Evolutionary conservation across 1,140 invertebrate species (phyloP).

Genomic region (Berghia stephanieae): DNA sequence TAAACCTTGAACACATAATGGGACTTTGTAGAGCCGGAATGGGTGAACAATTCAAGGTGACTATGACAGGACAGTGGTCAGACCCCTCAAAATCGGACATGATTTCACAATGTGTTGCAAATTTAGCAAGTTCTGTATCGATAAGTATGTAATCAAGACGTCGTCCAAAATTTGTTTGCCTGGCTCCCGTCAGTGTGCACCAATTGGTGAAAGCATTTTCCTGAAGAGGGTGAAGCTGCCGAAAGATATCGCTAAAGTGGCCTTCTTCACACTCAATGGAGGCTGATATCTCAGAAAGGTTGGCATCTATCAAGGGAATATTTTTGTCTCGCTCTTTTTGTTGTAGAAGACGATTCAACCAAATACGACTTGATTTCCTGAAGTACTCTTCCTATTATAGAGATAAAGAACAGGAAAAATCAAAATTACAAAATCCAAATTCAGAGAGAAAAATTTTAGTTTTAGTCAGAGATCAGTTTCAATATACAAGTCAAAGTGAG

Average conservation of each 20-base stretch:
- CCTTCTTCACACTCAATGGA: slow-evolving; percentile 46
- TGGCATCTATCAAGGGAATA: slow-evolving; percentile 37
- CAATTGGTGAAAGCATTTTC: slow-evolving; percentile 71
- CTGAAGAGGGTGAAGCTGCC: slow-evolving; percentile 68
- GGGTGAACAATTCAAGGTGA: slow-evolving; percentile 56
- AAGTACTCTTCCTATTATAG: slow-evolving; percentile 56
- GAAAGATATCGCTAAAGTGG: slow-evolving; percentile 70
- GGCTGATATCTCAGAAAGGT: slow-evolving; percentile 35
- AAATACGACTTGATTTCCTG: slow-evolving; percentile 59
- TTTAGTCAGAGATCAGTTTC: too few relatives aligned
- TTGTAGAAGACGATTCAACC: slow-evolving; percentile 64
- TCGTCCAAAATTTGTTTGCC: slow-evolving; percentile 72
- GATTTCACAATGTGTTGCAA: slow-evolving; percentile 64
- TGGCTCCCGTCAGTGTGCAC: slow-evolving; percentile 68
- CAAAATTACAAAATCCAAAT: too few relatives aligned
- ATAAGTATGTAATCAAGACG: slow-evolving; percentile 72
- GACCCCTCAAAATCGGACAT: slow-evolving; percentile 70
- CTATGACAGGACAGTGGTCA: slow-evolving; percentile 72
- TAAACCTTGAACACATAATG: slow-evolving; percentile 67
- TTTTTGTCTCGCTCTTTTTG: slow-evolving; percentile 44
- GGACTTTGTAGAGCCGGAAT: slow-evolving; percentile 62
- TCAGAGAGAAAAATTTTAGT: too few relatives aligned
- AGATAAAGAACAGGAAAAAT: too few relatives aligned
- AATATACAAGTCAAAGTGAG: too few relatives aligned
- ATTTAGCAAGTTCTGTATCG: slow-evolving; percentile 58